Percentiles rank a stretch among this genome's conserved stretches.
Evolutionary conservation across 2,888 invertebrate species (phyloP).

Genomic region (Dendrolimus houi): DNA sequence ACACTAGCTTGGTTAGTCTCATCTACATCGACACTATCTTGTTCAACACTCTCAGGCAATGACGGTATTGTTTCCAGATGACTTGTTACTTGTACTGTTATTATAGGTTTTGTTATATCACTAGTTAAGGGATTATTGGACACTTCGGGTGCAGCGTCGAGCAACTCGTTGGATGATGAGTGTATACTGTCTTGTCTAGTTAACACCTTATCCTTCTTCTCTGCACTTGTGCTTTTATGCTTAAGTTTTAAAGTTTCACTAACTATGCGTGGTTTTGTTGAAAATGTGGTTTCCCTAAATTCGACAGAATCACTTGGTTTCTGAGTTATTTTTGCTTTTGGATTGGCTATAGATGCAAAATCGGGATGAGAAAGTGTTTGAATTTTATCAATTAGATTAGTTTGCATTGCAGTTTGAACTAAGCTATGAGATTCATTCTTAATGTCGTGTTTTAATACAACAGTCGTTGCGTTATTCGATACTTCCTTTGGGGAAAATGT

Average conservation of each 20-base stretch:
- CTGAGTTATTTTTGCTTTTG: background rate
- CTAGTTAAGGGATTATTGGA: slow-evolving; percentile 42
- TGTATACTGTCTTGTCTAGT: slow-evolving; percentile 52
- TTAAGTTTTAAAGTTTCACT: slow-evolving; percentile 8
- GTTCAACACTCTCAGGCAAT: slow-evolving; percentile 52
- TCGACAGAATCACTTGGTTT: background rate
- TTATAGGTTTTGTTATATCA: slow-evolving; percentile 40
- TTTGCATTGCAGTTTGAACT: slow-evolving; percentile 64
- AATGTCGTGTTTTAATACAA: slow-evolving; percentile 8
- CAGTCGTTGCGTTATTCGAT: background rate
- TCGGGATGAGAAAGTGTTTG: slow-evolving; percentile 23
- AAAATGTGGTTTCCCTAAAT: background rate
- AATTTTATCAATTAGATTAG: slow-evolving; percentile 66
- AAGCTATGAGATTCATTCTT: slow-evolving; percentile 13
- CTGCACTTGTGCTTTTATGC: slow-evolving; percentile 2
- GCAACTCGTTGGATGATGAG: slow-evolving; percentile 33
- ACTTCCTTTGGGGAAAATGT: background rate
- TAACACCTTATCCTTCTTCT: slow-evolving; percentile 9
- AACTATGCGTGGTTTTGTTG: slow-evolving; percentile 9
- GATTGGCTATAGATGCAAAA: background rate
- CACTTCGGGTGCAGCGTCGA: slow-evolving; percentile 31
- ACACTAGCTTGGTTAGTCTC: slow-evolving; percentile 66
- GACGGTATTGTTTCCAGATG: slow-evolving; percentile 65
- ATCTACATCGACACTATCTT: slow-evolving; percentile 49
- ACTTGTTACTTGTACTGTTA: background rate